A percentile compares a stretch with the other conserved stretches of the same genome.
These are phyloP conservation scores for Dermolepida albohirtum DNA, from an alignment of 2,888 invertebrate genomes.

Conservation along the genomic window DNA sequence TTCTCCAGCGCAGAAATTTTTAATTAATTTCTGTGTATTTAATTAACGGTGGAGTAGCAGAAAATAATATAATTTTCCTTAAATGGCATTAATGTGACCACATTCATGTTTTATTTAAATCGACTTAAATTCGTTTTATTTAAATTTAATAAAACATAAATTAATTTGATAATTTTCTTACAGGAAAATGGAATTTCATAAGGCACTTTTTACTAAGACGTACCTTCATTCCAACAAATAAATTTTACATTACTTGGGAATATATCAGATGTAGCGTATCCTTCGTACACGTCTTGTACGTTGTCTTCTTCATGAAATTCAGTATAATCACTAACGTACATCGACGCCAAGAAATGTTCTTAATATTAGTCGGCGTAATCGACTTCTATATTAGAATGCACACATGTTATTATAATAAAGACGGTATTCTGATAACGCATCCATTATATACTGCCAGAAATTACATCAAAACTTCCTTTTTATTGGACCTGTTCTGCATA, in stretches of 20 bases:
- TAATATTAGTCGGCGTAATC: slow-evolving; percentile 13
- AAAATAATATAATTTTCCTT: no score
- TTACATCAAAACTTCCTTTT: slow-evolving; percentile 64
- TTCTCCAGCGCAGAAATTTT: no score
- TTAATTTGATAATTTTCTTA: background rate
- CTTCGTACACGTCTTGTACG: slow-evolving; percentile 21
- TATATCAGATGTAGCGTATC: slow-evolving; percentile 31
- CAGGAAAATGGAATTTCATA: slow-evolving; percentile 41
- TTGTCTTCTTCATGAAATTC: slow-evolving; percentile 29
- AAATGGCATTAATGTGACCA: no score
- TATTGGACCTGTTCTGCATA: slow-evolving; percentile 65
- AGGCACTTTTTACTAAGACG: slow-evolving; percentile 38
- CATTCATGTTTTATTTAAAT: no score
- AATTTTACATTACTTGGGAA: slow-evolving; percentile 44
- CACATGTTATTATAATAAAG: slow-evolving; percentile 38
- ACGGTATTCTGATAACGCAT: slow-evolving; percentile 39
- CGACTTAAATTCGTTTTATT: no score
- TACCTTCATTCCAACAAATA: slow-evolving; percentile 42
- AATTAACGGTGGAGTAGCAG: no score
- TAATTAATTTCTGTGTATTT: no score
- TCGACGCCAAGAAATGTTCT: slow-evolving; percentile 20
- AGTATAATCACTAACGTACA: slow-evolving; percentile 1
- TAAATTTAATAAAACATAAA: no score
- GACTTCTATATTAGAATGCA: slow-evolving; percentile 40
- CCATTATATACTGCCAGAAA: slow-evolving; percentile 39